Percentiles rank a stretch among this genome's conserved stretches.
These are phyloP conservation scores for Drosophila lutescens DNA, from an alignment of 2,888 invertebrate species.

Conservation along the genomic window DNA sequence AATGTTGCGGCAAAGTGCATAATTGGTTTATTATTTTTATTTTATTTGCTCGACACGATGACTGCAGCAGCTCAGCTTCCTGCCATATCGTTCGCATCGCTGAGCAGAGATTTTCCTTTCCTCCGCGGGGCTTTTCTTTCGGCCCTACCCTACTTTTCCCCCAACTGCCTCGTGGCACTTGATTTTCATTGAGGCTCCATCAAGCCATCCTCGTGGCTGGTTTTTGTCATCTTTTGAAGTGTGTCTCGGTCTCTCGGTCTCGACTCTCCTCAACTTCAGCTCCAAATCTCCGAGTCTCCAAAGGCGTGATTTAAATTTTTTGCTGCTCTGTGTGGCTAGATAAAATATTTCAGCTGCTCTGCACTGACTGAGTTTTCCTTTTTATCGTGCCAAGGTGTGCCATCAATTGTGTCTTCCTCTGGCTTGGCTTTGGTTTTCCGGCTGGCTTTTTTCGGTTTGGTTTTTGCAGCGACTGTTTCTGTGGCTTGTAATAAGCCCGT, in stretches of 20 bases:
- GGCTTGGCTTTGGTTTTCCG: constrained; percentile 40
- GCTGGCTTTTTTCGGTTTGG: constrained; percentile 11
- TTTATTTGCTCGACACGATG: constrained; percentile 55
- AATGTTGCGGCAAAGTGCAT: constrained; percentile 82
- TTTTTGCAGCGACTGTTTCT: constrained; percentile 4
- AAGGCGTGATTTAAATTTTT: constrained; percentile 73
- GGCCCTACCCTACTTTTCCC: constrained; percentile 68
- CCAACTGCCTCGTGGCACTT: constrained; percentile 65
- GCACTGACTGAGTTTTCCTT: constrained; percentile 78
- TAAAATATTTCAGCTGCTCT: constrained; percentile 72
- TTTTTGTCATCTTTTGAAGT: constrained; percentile 77
- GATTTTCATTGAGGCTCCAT: constrained; percentile 69
- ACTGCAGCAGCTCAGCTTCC: constrained; percentile 73
- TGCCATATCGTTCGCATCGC: constrained; percentile 79
- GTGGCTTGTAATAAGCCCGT: constrained; percentile 37
- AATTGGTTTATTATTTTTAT: constrained; percentile 82
- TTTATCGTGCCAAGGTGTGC: constrained; percentile 81
- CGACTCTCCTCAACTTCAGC: constrained; percentile 38
- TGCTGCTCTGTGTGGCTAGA: constrained; percentile 41
- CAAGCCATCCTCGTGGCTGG: constrained; percentile 24
- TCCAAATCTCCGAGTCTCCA: constrained; percentile 11
- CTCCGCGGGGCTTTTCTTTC: constrained; percentile 11
- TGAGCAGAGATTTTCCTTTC: constrained; percentile 56
- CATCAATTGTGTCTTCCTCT: constrained; percentile 72
- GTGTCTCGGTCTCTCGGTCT: constrained; percentile 54